phyloP scores from a whole-genome alignment of 2,888 invertebrate species.

The Drosophila sordidula region DNA sequence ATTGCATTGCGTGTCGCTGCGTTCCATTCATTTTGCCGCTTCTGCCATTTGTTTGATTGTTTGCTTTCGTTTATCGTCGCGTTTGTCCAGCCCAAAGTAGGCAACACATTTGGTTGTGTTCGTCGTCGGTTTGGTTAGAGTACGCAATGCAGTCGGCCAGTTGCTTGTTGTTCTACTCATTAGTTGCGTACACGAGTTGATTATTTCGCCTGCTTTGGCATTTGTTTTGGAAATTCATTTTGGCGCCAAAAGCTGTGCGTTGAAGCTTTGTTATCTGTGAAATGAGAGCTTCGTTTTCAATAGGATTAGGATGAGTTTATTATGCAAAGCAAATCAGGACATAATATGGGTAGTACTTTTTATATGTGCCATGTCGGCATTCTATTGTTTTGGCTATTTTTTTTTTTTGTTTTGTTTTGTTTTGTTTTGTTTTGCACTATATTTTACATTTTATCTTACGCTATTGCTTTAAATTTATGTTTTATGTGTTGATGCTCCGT shows the following conservation, averaged over 20 bases:
- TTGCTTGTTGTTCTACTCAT: conserved; percentile 22
- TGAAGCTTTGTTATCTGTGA: neutral
- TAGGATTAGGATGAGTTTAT: conserved; percentile 5
- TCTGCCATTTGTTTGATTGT: conserved; percentile 49
- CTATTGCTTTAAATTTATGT: too few relatives aligned
- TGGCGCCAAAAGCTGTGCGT: neutral
- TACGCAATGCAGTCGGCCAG: conserved; percentile 9
- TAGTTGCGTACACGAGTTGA: conserved; percentile 39
- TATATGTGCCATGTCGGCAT: too few relatives aligned
- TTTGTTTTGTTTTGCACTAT: too few relatives aligned
- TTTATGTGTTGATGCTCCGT: too few relatives aligned
- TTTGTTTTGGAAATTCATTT: conserved; percentile 22
- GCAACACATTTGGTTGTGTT: conserved; percentile 25
- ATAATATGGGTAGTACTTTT: neutral
- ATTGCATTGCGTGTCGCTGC: conserved; percentile 68
- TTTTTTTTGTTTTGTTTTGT: too few relatives aligned
- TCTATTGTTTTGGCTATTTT: too few relatives aligned
- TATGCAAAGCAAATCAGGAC: neutral
- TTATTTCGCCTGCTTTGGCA: conserved; percentile 29
- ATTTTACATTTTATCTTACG: too few relatives aligned
- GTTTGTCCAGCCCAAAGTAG: conserved; percentile 21
- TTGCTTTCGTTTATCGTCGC: conserved; percentile 45
- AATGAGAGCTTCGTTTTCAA: conserved; percentile 2
- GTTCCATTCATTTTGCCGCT: conserved; percentile 38
- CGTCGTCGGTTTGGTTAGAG: neutral